Conservation (phyloP, 2,888 invertebrate genomes). For the Pandemis heparana region DNA sequence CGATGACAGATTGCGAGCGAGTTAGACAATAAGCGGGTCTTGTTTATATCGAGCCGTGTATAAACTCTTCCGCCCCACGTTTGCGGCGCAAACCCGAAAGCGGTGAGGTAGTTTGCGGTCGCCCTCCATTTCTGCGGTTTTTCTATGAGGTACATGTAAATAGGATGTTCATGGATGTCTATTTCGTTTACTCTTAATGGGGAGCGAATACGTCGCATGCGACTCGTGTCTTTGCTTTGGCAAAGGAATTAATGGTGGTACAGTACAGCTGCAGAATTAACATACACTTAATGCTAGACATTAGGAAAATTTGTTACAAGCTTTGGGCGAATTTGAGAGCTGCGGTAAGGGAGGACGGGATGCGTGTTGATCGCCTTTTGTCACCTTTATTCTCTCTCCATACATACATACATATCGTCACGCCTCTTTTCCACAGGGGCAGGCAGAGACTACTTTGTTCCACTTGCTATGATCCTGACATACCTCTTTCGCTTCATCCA, state of each 20-base stretch:
- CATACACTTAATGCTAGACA: background rate
- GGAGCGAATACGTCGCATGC: constrained; percentile 16
- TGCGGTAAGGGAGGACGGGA: background rate
- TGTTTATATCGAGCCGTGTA: too few relatives aligned
- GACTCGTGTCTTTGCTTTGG: constrained; percentile 8
- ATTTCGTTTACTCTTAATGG: constrained; percentile 30
- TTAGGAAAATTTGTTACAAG: background rate
- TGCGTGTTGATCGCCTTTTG: too few relatives aligned
- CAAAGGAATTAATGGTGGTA: constrained; percentile 4
- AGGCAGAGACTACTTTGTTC: too few relatives aligned
- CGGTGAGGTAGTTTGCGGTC: constrained; percentile 36
- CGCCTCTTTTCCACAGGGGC: too few relatives aligned
- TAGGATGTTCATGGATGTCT: constrained; percentile 37
- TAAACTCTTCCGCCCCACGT: background rate
- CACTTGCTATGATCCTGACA: too few relatives aligned
- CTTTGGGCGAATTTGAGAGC: too few relatives aligned
- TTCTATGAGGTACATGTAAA: constrained; percentile 41
- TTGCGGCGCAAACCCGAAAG: constrained; percentile 23
- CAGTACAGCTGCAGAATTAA: background rate
- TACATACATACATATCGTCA: too few relatives aligned
- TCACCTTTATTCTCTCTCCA: too few relatives aligned
- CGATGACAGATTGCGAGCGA: too few relatives aligned
- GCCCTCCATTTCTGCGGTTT: constrained; percentile 41
- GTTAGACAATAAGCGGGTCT: too few relatives aligned
- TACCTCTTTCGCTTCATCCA: too few relatives aligned